These are phyloP conservation scores for Gymnorhina tibicen DNA, from an alignment of 2,113 vertebrate species.

Conservation along the genomic window DNA sequence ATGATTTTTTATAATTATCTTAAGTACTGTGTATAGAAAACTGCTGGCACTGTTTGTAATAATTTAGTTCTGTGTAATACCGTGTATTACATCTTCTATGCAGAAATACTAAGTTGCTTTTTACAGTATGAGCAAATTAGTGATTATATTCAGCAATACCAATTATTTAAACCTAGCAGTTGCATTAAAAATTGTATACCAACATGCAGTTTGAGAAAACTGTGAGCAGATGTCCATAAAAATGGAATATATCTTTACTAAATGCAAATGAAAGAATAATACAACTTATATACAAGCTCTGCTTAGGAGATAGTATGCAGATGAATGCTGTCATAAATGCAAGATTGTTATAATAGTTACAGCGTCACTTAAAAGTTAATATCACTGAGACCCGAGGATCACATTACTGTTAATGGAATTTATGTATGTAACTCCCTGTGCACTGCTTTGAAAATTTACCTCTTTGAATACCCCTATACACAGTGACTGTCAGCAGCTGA, in stretches of 20 bases:
- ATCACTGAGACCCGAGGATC: constrained; percentile 39
- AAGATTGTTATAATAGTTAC: constrained; percentile 53
- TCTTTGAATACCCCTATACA: constrained; percentile 31
- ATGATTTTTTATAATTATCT: constrained; percentile 79
- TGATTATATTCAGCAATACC: constrained; percentile 60
- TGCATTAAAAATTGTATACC: constrained; percentile 50
- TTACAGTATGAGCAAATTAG: constrained; percentile 67
- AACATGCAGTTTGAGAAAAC: constrained; percentile 9
- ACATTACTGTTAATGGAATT: constrained; percentile 62
- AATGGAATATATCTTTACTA: constrained; percentile 50
- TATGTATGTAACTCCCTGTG: constrained; percentile 34
- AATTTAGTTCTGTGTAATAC: constrained; percentile 71
- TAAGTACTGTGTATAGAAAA: constrained; percentile 76
- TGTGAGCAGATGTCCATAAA: constrained; percentile 58
- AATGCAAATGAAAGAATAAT: constrained; percentile 30
- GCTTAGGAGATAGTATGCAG: constrained; percentile 6
- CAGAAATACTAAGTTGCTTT: constrained; percentile 72
- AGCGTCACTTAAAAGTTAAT: constrained; percentile 61
- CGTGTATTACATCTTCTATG: constrained; percentile 68
- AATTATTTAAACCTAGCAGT: constrained; percentile 69
- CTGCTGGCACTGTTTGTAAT: constrained; percentile 72
- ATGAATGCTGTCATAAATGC: constrained; percentile 47
- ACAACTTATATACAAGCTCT: constrained; percentile 10
- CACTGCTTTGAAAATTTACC: constrained; percentile 48
- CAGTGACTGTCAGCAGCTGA: not conserved